These are phyloP conservation scores for Dione juno DNA, from an alignment of 2,888 invertebrate genomes.

Conservation along the genomic window DNA sequence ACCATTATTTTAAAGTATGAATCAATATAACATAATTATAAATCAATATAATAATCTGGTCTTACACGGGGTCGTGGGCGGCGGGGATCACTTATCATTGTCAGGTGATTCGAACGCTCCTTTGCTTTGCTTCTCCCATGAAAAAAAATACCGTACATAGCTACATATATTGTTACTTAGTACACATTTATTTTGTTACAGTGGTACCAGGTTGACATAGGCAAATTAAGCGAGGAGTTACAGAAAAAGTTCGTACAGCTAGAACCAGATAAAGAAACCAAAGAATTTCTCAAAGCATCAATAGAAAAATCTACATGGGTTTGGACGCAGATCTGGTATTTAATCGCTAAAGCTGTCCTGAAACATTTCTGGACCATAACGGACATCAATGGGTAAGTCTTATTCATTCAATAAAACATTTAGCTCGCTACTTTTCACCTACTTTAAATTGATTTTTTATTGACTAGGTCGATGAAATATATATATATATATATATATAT, in stretches of 20 bases:
- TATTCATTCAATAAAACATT: background rate
- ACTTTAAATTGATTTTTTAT: no score
- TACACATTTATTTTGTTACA: slow-evolving; percentile 64
- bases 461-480: no score
- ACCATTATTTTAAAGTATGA: no score
- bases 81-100: no score
- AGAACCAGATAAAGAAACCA: slow-evolving; percentile 88
- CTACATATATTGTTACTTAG: background rate
- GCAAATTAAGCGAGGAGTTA: slow-evolving; percentile 79
- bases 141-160: no score
- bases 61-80: no score
- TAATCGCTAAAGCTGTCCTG: slow-evolving; percentile 92
- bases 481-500: no score
- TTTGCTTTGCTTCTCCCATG: no score
- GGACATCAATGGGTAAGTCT: slow-evolving; percentile 95
- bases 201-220: slow-evolving; percentile 89
- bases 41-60: no score
- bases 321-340: slow-evolving; percentile 95
- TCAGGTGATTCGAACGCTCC: no score
- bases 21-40: no score
- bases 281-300: slow-evolving; percentile 88
- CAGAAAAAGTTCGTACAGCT: slow-evolving; percentile 86
- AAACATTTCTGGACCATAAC: slow-evolving; percentile 97
- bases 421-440: background rate
- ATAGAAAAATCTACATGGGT: slow-evolving; percentile 93